Evolutionary conservation across 2,888 invertebrate species (phyloP).

Genomic region (Cancer borealis): DNA sequence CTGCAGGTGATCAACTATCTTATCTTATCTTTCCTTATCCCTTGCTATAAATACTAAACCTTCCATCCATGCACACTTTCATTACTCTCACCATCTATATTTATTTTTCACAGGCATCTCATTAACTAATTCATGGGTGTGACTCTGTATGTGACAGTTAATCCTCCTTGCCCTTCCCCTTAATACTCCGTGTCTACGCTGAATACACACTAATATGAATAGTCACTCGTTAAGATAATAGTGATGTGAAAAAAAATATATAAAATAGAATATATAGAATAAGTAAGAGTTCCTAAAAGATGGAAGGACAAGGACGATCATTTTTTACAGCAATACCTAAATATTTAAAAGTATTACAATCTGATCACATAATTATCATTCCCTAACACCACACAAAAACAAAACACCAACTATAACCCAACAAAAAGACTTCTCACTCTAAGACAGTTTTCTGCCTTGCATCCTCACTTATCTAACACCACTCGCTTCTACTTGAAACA

Average conservation of each 20-base stretch:
- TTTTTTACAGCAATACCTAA: background rate
- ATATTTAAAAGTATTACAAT: background rate
- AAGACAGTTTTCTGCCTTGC: background rate
- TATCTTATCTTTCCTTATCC: background rate
- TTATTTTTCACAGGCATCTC: background rate
- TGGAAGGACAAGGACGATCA: background rate
- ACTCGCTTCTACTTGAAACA: background rate
- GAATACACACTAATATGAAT: background rate
- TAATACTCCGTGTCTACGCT: background rate
- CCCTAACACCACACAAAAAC: constrained; percentile 4
- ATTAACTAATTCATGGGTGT: background rate
- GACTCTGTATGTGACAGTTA: too few relatives aligned
- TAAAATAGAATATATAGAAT: background rate
- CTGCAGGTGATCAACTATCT: background rate
- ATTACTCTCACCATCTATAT: background rate
- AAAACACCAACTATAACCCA: background rate
- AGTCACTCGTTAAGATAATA: background rate
- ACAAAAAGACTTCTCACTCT: background rate
- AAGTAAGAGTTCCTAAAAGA: background rate
- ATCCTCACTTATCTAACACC: background rate
- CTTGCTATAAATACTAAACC: background rate
- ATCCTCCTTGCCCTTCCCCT: too few relatives aligned
- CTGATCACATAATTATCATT: constrained; percentile 2
- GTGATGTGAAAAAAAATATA: background rate
- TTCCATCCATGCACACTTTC: background rate